Evolutionary conservation across 2,113 vertebrate genomes (phyloP).

Genomic region (Uria lomvia): DNA sequence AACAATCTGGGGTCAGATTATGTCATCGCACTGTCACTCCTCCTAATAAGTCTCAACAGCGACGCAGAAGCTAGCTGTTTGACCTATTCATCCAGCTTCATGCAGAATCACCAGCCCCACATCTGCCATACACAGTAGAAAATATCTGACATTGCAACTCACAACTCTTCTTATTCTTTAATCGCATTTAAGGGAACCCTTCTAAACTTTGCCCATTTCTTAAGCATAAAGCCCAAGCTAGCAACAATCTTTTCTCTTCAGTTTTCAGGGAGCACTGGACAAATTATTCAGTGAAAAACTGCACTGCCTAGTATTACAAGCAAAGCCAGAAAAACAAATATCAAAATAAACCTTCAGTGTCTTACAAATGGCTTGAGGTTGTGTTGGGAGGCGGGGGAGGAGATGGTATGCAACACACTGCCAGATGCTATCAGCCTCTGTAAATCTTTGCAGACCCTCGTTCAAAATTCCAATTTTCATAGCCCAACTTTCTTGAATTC

Average conservation of each 20-base stretch:
- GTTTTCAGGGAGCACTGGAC: neutral
- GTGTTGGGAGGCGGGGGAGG: neutral
- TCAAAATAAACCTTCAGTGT: neutral
- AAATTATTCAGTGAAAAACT: neutral
- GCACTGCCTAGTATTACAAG: neutral
- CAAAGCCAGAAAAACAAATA: neutral
- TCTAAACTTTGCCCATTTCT: neutral
- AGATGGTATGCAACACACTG: neutral
- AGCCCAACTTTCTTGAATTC: neutral
- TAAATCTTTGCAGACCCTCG: neutral
- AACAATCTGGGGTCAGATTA: constrained; percentile 35
- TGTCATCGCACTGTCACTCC: neutral
- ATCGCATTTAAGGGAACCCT: neutral
- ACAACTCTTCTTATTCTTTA: neutral
- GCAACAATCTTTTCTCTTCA: neutral
- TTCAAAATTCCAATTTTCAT: neutral
- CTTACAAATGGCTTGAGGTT: neutral
- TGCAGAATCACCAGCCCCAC: neutral
- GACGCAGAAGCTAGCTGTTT: neutral
- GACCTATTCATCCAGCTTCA: neutral
- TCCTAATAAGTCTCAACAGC: neutral
- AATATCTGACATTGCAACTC: neutral
- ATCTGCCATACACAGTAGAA: neutral
- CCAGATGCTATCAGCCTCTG: neutral
- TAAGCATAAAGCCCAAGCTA: neutral